Conservation (phyloP, 2,888 invertebrate species). For the Microplitis deprimator region DNA sequence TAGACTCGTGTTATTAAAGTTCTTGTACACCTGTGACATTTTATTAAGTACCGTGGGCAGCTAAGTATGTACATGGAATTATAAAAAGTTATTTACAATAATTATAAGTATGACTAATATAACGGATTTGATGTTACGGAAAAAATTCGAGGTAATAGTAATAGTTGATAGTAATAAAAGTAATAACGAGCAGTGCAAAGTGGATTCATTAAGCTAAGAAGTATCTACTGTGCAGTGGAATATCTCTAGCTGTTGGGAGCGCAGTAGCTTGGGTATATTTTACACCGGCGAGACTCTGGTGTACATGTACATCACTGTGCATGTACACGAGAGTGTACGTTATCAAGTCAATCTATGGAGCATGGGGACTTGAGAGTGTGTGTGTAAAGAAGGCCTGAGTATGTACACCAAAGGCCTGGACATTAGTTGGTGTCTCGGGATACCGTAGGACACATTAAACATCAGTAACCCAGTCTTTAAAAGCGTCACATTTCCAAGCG, state of each 20-base stretch:
- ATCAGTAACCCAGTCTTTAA: constrained; percentile 64
- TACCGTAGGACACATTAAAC: constrained; percentile 69
- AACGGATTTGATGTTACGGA: constrained; percentile 20
- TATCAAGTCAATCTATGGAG: constrained; percentile 40
- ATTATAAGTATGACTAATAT: constrained; percentile 36
- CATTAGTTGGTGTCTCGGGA: constrained; percentile 69
- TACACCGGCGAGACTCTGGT: constrained; percentile 20
- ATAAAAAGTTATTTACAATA: constrained; percentile 32
- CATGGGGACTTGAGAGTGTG: neutral
- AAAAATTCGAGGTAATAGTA: constrained; percentile 16
- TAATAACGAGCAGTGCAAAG: constrained; percentile 58
- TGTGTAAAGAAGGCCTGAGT: constrained; percentile 19
- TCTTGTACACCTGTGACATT: constrained; percentile 70
- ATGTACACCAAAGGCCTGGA: constrained; percentile 56
- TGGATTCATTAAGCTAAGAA: constrained; percentile 66
- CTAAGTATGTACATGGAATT: neutral
- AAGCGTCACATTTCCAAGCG: constrained; percentile 54
- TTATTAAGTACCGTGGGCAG: constrained; percentile 63
- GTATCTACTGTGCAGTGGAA: constrained; percentile 54
- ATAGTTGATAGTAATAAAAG: constrained; percentile 26
- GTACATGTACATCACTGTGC: constrained; percentile 19
- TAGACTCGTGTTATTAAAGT: constrained; percentile 51
- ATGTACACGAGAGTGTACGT: constrained; percentile 36
- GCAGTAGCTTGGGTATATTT: constrained; percentile 55
- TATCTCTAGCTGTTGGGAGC: constrained; percentile 56